phyloP scores from a whole-genome alignment of 2,797 vertebrate species.

The Xerus rutilus region DNA sequence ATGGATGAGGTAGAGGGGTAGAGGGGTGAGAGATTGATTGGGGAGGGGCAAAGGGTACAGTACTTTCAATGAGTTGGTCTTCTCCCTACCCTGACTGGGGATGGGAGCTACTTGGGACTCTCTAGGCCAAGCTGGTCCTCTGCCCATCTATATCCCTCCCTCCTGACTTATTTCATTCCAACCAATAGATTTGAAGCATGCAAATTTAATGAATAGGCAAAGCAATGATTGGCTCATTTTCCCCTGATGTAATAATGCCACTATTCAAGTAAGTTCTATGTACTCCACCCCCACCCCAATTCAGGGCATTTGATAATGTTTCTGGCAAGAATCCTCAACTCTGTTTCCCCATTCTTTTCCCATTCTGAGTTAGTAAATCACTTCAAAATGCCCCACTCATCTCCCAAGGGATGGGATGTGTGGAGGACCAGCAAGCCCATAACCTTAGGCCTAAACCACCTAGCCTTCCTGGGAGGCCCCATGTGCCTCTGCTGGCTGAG shows the following conservation, averaged over 20 bases:
- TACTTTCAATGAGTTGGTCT: constrained; percentile 48
- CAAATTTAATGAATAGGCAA: constrained; percentile 80
- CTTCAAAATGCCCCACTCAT: constrained; percentile 65
- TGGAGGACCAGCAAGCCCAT: constrained; percentile 18
- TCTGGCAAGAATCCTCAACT: constrained; percentile 71
- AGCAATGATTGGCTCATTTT: constrained; percentile 79
- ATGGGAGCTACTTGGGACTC: constrained; percentile 65
- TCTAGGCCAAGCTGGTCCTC: constrained; percentile 67
- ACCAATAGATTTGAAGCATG: constrained; percentile 79
- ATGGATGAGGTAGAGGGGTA: not conserved
- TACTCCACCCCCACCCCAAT: constrained; percentile 63
- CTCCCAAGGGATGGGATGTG: constrained; percentile 44
- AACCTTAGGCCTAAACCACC: constrained; percentile 25
- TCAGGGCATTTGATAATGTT: constrained; percentile 69
- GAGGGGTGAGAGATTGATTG: too few species aligned
- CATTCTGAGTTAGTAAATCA: constrained; percentile 71
- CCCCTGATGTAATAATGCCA: constrained; percentile 80
- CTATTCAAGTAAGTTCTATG: constrained; percentile 79
- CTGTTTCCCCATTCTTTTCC: constrained; percentile 45
- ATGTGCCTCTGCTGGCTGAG: not conserved
- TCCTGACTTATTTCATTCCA: constrained; percentile 79
- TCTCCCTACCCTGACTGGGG: constrained; percentile 23
- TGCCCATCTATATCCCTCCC: constrained; percentile 75
- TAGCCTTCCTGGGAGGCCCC: constrained; percentile 17
- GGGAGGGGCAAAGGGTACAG: not conserved